These are phyloP conservation scores for Ganaspis brasiliensis DNA, from an alignment of 2,888 invertebrate species.

Conservation along the genomic window DNA sequence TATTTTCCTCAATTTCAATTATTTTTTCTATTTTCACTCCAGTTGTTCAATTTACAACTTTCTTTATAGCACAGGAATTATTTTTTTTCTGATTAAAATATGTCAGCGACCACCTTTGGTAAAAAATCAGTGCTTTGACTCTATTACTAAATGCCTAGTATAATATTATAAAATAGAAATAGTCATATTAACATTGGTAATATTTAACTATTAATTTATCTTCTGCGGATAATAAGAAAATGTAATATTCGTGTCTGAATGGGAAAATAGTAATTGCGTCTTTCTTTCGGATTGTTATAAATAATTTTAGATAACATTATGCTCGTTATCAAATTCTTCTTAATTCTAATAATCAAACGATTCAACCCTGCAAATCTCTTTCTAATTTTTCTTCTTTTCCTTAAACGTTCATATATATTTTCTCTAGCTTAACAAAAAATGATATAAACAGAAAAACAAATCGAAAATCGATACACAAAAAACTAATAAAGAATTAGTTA, in stretches of 20 bases:
- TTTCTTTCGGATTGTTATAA: background rate
- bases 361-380: slow-evolving; percentile 8
- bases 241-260: background rate
- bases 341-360: slow-evolving; percentile 17
- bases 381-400: background rate
- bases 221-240: background rate
- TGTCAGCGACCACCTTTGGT: too few relatives aligned
- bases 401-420: background rate
- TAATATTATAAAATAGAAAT: background rate
- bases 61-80: too few relatives aligned
- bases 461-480: background rate
- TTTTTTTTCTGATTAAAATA: too few relatives aligned
- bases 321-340: slow-evolving; percentile 17
- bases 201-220: background rate
- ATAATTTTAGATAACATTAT: slow-evolving; percentile 22
- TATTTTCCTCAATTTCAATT: too few relatives aligned
- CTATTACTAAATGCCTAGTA: too few relatives aligned
- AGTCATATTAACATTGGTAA: background rate
- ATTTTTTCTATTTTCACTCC: too few relatives aligned
- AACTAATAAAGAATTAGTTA: background rate
- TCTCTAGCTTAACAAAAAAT: background rate
- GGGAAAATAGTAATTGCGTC: slow-evolving; percentile 6
- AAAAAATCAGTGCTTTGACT: too few relatives aligned
- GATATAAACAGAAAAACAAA: background rate
- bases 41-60: too few relatives aligned